phyloP scores from a whole-genome alignment of 2,888 invertebrate species.

The Danaus chrysippus region DNA sequence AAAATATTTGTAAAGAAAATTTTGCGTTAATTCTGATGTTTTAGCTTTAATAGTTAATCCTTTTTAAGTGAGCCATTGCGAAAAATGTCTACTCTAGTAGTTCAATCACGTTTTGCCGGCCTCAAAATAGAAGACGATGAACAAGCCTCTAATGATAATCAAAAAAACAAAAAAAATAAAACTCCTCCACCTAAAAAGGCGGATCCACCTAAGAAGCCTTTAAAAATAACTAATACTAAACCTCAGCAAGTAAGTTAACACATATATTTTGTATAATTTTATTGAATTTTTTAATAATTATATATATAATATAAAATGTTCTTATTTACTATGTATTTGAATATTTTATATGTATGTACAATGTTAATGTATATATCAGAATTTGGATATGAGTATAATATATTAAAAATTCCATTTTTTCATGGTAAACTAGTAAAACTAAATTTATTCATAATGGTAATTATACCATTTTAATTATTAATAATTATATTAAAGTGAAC shows the following conservation, averaged over 20 bases:
- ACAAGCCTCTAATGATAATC: conserved; percentile 47
- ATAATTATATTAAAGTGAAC: too few relatives aligned
- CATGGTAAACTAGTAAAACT: too few relatives aligned
- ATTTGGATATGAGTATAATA: too few relatives aligned
- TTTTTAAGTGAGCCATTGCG: conserved; percentile 17
- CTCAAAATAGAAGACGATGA: conserved; percentile 87
- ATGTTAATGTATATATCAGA: too few relatives aligned
- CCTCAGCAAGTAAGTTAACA: conserved; percentile 17
- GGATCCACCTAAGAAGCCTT: conserved; percentile 57
- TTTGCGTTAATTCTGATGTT: conserved; percentile 1
- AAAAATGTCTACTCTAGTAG: conserved; percentile 81
- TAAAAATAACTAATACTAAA: conserved; percentile 53
- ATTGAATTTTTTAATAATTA: too few relatives aligned
- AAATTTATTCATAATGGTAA: too few relatives aligned
- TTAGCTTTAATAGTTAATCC: conserved; percentile 1
- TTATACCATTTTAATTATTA: too few relatives aligned
- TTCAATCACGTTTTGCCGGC: conserved; percentile 86
- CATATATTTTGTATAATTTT: neutral
- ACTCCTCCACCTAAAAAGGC: conserved; percentile 46
- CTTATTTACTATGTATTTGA: too few relatives aligned
- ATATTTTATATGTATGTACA: too few relatives aligned
- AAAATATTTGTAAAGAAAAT: too few relatives aligned
- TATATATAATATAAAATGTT: too few relatives aligned
- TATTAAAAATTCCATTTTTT: too few relatives aligned
- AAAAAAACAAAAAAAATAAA: conserved; percentile 67